Conservation (phyloP, 2,888 invertebrate species). For the Nemotelus pantherinus region DNA sequence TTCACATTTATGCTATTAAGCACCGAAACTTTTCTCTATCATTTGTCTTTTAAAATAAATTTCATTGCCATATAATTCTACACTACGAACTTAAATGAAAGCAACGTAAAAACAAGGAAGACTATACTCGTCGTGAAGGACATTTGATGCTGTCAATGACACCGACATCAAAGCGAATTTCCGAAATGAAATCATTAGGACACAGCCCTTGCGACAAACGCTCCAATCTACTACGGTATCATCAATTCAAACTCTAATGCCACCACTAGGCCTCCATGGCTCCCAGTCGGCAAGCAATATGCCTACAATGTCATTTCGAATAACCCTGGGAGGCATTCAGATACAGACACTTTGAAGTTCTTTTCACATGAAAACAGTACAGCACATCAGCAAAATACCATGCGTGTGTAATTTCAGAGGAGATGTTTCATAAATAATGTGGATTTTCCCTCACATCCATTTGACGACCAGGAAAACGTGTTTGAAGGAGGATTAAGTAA, state of each 20-base stretch:
- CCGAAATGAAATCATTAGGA: constrained; percentile 26
- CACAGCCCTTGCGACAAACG: constrained; percentile 20
- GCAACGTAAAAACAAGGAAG: too few relatives aligned
- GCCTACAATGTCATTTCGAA: constrained; percentile 32
- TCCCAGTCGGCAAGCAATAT: constrained; percentile 29
- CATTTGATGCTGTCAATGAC: constrained; percentile 42
- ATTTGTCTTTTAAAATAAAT: too few relatives aligned
- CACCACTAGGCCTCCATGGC: constrained; percentile 23
- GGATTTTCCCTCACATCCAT: background rate
- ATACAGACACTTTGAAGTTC: background rate
- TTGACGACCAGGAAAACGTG: background rate
- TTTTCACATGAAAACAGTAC: background rate
- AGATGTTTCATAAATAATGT: background rate
- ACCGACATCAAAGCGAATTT: constrained; percentile 34
- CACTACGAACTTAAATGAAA: too few relatives aligned
- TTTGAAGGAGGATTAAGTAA: background rate
- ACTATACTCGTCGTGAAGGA: background rate
- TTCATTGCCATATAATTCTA: too few relatives aligned
- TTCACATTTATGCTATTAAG: too few relatives aligned
- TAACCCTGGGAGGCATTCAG: constrained; percentile 43
- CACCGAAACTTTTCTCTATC: too few relatives aligned
- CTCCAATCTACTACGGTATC: constrained; percentile 24
- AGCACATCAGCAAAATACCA: background rate
- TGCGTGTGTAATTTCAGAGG: background rate
- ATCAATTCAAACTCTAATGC: constrained; percentile 27